Evolutionary conservation across 2,888 invertebrate species (phyloP).

Genomic region (Parelbella ahira): DNA sequence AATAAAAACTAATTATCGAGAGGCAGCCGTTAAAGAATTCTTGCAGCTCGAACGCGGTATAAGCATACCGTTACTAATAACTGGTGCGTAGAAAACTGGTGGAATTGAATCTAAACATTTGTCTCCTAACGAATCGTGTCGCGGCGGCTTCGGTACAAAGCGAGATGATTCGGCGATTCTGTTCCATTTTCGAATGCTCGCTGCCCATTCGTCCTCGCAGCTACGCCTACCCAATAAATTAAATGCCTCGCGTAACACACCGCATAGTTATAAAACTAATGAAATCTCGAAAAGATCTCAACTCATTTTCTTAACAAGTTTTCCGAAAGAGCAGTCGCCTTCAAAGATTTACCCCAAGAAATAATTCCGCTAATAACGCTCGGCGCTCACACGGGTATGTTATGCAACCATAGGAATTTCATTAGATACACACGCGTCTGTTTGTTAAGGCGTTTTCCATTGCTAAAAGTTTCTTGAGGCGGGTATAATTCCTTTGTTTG

Average conservation of each 20-base stretch:
- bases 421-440: slow-evolving; percentile 81
- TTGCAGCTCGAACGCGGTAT: slow-evolving; percentile 55
- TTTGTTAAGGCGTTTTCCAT: slow-evolving; percentile 81
- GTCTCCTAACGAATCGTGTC: slow-evolving; percentile 80
- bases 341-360: slow-evolving; percentile 77
- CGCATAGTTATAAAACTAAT: slow-evolving; percentile 79
- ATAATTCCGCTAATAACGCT: slow-evolving; percentile 79
- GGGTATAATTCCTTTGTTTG: slow-evolving; percentile 81
- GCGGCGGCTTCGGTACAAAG: slow-evolving; percentile 70
- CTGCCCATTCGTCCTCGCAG: slow-evolving; percentile 76
- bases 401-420: slow-evolving; percentile 81
- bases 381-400: slow-evolving; percentile 73
- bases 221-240: slow-evolving; percentile 80
- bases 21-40: slow-evolving; percentile 60
- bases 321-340: slow-evolving; percentile 78
- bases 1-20: slow-evolving; percentile 61
- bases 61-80: slow-evolving; percentile 74
- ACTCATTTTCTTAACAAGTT: slow-evolving; percentile 80
- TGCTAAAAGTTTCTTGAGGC: slow-evolving; percentile 82
- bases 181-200: slow-evolving; percentile 71
- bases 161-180: slow-evolving; percentile 76
- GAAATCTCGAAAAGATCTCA: slow-evolving; percentile 77
- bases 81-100: slow-evolving; percentile 53
- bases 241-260: slow-evolving; percentile 71
- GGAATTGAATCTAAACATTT: slow-evolving; percentile 80